These are phyloP conservation scores for Sphaeridia pumilis DNA, from an alignment of 2,888 invertebrate species.

Conservation along the genomic window DNA sequence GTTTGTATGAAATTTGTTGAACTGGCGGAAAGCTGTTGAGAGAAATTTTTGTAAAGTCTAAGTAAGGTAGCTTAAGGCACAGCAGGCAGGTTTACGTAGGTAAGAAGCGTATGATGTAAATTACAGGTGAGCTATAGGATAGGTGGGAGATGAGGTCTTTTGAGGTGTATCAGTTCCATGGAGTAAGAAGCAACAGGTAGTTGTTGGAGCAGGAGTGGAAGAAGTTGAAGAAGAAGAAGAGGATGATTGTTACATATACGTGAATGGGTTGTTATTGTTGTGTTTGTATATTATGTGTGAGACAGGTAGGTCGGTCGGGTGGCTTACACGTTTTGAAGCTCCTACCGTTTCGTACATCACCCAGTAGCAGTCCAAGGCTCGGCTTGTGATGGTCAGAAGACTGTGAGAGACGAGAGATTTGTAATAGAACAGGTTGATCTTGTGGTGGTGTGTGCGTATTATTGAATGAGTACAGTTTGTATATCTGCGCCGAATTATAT, in stretches of 20 bases:
- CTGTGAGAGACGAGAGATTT: too few species aligned
- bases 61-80: neutral
- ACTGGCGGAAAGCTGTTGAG: too few species aligned
- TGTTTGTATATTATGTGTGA: constrained; percentile 8
- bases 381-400: constrained; percentile 31
- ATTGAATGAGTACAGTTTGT: too few species aligned
- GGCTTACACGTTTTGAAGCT: constrained; percentile 27
- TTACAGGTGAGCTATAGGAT: too few species aligned
- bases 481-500: too few species aligned
- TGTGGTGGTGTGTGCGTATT: too few species aligned
- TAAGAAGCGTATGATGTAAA: too few species aligned
- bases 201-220: neutral
- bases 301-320: constrained; percentile 24
- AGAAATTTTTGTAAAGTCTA: neutral
- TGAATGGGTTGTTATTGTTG: neutral
- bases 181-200: neutral
- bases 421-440: too few species aligned
- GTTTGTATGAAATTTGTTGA: too few species aligned
- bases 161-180: too few species aligned
- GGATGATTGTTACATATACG: neutral
- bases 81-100: neutral
- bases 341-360: constrained; percentile 28
- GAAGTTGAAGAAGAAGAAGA: neutral
- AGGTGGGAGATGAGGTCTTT: too few species aligned
- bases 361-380: constrained; percentile 35